Base-by-base conservation (phyloP, 2,113 vertebrate species). In the Smithornis capensis region DNA sequence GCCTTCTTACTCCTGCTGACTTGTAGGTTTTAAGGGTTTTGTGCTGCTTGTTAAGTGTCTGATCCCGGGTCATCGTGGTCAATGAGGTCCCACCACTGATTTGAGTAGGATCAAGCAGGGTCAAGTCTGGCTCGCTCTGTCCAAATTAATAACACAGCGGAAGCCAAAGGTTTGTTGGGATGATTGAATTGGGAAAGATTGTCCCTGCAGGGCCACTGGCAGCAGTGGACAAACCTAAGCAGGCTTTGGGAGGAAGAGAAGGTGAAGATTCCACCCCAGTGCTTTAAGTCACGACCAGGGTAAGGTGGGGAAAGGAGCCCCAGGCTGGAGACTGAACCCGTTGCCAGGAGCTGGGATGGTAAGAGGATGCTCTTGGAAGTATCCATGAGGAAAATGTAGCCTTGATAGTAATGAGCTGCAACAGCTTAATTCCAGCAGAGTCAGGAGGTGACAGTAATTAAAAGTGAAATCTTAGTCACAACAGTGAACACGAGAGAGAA, bases 381-480 rank as follows among this genome's bases (percentile, higher is more conserved):
- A 82, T 42, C 89, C 69, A 29, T 23, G 31, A 86, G 79, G 87
- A 90, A 95, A 89, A 92, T 19, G 31, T n/a, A 87, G 81, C 92
- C 69, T 73, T 79, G 90, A 56, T 59, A 57, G 83, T 68, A 95
- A 96, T 63, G 91, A 95, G 52, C 77, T 91, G 77, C 74, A 90
- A 22, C 6, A 0, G 67, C 52, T 76, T 67, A 50, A 93, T 94
- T 90, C 94, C 95, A 88, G 75, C 67, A 35, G 40, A 87, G 71
- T 83, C 80, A 27, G 83, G 90, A 94, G 91, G 89, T 94, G 94
- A 95, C n/a, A 28, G n/a, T 97, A 93, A 97, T 96, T 96, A 92
- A 78, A 95, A 96, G 86, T 81, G 95, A 97, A 96, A 91, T 94
- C 94, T 90, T 74, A 74, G 85, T 57, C 56, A 81, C 88, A 85